Conservation (phyloP, 2,797 vertebrate genomes). For the Tadarida brasiliensis region DNA sequence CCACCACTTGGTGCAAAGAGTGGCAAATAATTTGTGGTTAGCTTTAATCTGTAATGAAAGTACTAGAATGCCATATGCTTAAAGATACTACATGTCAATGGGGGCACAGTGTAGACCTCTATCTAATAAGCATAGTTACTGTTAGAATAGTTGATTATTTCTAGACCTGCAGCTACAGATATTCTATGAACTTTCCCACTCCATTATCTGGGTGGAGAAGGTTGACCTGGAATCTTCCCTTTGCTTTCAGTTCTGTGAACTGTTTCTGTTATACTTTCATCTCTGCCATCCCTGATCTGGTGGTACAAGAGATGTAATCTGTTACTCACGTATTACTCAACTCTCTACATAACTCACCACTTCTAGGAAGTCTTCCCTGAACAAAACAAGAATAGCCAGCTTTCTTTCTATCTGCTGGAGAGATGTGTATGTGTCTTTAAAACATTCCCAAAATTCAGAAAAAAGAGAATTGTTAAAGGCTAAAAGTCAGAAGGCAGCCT, state of each 20-base stretch:
- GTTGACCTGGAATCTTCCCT: neutral
- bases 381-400: constrained; percentile 29
- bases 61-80: neutral
- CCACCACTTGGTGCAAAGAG: neutral
- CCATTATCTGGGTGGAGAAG: neutral
- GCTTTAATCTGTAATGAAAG: constrained; percentile 18
- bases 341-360: constrained; percentile 24
- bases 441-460: constrained; percentile 47
- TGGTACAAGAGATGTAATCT: constrained; percentile 41
- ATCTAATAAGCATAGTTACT: neutral
- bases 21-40: constrained; percentile 7
- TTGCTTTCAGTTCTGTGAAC: neutral
- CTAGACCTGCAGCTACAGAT: neutral
- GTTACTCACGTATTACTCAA: constrained; percentile 42
- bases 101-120: neutral
- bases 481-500: neutral
- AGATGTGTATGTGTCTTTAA: constrained; percentile 15
- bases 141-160: neutral
- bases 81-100: neutral
- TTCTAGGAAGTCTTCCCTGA: constrained; percentile 54
- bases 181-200: neutral
- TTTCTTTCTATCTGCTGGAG: constrained; percentile 24
- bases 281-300: neutral
- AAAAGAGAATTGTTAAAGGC: neutral
- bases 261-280: neutral